Conservation (phyloP, 2,797 vertebrate species). For the Octomys mimax region DNA sequence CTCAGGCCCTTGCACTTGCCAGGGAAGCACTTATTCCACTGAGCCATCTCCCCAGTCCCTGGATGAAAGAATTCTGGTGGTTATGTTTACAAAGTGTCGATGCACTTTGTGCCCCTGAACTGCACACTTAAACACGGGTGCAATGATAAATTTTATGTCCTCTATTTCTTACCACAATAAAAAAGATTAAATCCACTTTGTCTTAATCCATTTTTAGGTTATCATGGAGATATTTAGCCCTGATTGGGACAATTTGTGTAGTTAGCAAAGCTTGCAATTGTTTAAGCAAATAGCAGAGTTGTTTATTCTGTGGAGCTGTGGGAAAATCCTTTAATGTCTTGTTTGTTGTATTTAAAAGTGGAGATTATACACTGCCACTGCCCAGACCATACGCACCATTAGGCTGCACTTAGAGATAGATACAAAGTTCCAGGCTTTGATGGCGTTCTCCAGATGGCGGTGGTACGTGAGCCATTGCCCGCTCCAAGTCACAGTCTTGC, state of each 20-base stretch:
- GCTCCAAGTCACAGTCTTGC: not conserved
- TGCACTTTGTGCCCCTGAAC: not conserved
- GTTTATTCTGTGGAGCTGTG: not conserved
- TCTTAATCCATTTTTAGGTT: not conserved
- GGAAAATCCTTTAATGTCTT: not conserved
- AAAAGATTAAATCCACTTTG: not conserved
- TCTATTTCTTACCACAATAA: not conserved
- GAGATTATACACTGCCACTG: too few species aligned
- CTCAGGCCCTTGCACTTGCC: too few species aligned
- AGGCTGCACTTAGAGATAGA: too few species aligned
- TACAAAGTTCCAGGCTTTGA: fast-evolving
- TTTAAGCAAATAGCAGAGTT: not conserved
- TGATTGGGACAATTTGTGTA: not conserved
- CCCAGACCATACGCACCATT: fast-evolving
- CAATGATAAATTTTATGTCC: not conserved
- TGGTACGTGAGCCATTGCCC: fast-evolving
- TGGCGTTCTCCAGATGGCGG: not conserved
- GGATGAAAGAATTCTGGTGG: not conserved
- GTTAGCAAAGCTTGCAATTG: not conserved
- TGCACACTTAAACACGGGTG: not conserved
- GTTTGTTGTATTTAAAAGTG: not conserved
- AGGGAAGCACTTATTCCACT: too few species aligned
- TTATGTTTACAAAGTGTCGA: fast-evolving
- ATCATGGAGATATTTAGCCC: not conserved
- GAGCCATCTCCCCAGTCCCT: too few species aligned